phyloP scores from a whole-genome alignment of 2,888 invertebrate species.

The Rhagonycha fulva region DNA sequence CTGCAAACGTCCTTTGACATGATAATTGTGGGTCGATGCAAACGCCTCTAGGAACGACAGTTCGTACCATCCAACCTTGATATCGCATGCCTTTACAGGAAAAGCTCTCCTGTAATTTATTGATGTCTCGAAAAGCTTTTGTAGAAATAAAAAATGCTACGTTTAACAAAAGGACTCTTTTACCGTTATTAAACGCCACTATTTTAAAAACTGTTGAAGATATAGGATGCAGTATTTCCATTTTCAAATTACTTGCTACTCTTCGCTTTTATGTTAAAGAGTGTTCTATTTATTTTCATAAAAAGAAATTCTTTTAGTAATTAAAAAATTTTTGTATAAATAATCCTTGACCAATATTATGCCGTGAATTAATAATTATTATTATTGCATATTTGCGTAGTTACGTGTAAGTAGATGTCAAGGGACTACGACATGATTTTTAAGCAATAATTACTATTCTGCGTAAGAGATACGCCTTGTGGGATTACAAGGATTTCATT shows the following conservation, averaged over 20 bases:
- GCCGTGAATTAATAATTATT: slow-evolving; percentile 3
- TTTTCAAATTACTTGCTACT: not conserved
- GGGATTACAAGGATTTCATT: not conserved
- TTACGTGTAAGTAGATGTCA: slow-evolving; percentile 3
- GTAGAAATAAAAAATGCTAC: slow-evolving; percentile 11
- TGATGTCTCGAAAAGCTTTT: slow-evolving; percentile 19
- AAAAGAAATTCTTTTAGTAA: not conserved
- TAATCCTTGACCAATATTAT: slow-evolving; percentile 11
- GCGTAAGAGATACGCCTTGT: not conserved
- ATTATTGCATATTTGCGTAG: not conserved
- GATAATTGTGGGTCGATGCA: slow-evolving; percentile 29
- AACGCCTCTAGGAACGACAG: slow-evolving; percentile 24
- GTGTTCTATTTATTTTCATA: not conserved
- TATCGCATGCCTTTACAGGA: slow-evolving; percentile 26
- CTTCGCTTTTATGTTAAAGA: not conserved
- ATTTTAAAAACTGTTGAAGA: not conserved
- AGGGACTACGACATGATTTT: slow-evolving; percentile 5
- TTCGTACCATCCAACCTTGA: slow-evolving; percentile 29
- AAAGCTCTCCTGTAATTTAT: slow-evolving; percentile 25
- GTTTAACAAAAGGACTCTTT: slow-evolving; percentile 17
- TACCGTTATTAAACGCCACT: slow-evolving; percentile 5
- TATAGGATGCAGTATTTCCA: not conserved
- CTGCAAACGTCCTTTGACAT: slow-evolving; percentile 24
- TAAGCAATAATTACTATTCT: not conserved
- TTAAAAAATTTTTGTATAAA: not conserved